Conservation (phyloP, 2,113 vertebrate genomes). For the Petaurus breviceps region DNA sequence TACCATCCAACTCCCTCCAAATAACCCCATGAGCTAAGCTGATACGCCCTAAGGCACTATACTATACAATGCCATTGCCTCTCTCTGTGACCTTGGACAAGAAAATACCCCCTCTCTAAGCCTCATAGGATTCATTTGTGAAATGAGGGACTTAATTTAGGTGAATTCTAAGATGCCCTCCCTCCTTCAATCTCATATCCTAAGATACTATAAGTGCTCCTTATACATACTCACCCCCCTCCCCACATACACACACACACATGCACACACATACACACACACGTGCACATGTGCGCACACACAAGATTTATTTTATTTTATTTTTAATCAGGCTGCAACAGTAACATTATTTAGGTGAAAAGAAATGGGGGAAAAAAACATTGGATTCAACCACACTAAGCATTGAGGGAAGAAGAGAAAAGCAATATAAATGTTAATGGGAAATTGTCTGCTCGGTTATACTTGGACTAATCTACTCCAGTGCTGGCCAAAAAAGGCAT, state of each 20-base stretch:
- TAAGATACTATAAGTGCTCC: background rate
- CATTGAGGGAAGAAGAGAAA: slow-evolving; percentile 72
- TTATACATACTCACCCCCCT: background rate
- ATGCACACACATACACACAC: background rate
- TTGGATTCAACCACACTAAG: slow-evolving; percentile 58
- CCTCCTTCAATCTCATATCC: background rate
- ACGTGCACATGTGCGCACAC: too few species aligned
- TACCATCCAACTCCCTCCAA: background rate
- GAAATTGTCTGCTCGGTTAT: slow-evolving; percentile 78
- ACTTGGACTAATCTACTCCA: slow-evolving; percentile 77
- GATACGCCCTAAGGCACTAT: background rate
- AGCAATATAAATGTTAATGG: slow-evolving; percentile 89
- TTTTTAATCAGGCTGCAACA: slow-evolving; percentile 37
- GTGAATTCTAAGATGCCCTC: background rate
- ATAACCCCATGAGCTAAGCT: background rate
- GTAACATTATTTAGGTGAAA: slow-evolving; percentile 54
- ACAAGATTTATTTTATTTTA: background rate
- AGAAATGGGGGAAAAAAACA: slow-evolving; percentile 64
- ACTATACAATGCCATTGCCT: background rate
- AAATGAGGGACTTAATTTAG: background rate
- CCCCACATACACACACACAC: background rate
- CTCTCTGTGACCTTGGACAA: background rate
- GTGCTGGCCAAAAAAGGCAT: slow-evolving; percentile 78
- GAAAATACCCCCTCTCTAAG: background rate
- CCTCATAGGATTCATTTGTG: background rate